These are phyloP conservation scores for Plebejus anna DNA, from an alignment of 2,888 invertebrate genomes.

Conservation along the genomic window DNA sequence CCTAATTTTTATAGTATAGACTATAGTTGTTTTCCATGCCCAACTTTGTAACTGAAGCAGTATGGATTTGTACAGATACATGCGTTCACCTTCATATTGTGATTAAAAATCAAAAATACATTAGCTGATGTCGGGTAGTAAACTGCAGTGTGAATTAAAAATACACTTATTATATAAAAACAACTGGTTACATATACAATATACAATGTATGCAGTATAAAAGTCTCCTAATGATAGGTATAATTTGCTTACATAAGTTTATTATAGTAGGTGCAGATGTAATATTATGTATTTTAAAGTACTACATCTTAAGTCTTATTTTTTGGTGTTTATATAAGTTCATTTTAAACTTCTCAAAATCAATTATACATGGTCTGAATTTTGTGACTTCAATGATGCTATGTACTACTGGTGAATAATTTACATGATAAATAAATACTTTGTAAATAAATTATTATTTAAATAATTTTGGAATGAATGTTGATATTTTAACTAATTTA, in stretches of 20 bases:
- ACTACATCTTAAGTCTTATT: constrained; percentile 23
- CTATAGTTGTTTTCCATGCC: no score
- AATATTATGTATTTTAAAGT: constrained; percentile 19
- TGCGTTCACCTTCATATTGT: neutral
- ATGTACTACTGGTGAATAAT: constrained; percentile 15
- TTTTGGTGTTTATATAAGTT: constrained; percentile 20
- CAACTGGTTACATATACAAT: constrained; percentile 13
- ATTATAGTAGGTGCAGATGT: constrained; percentile 23
- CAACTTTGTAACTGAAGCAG: no score
- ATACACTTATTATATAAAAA: constrained; percentile 1
- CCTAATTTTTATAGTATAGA: no score
- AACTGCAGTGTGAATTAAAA: neutral
- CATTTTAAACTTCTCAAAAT: neutral
- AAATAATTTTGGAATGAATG: constrained; percentile 24
- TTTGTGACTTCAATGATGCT: constrained; percentile 6
- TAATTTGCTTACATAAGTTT: neutral
- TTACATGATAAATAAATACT: constrained; percentile 20
- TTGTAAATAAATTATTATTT: constrained; percentile 27
- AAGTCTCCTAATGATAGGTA: constrained; percentile 20
- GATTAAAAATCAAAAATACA: neutral
- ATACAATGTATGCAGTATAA: constrained; percentile 25
- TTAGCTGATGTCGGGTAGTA: neutral
- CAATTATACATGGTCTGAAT: neutral
- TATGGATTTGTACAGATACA: no score
- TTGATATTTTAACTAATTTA: constrained; percentile 22